Percentiles rank a stretch among this genome's conserved stretches.
These are phyloP conservation scores for Gallinago media DNA, from an alignment of 2,113 vertebrate species.

Conservation along the genomic window DNA sequence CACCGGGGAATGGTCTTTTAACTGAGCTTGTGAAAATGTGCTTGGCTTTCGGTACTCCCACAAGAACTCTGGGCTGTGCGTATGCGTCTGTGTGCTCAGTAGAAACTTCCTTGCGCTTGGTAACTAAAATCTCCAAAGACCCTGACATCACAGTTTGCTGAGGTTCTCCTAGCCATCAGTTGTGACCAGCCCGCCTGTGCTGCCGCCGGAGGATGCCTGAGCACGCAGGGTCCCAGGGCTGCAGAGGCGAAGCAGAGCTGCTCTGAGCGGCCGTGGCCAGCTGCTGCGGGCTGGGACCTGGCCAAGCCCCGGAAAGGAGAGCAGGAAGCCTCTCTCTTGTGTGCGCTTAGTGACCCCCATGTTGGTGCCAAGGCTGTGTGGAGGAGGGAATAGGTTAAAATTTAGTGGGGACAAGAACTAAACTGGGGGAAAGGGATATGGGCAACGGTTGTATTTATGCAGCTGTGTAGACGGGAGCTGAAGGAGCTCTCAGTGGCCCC, in stretches of 20 bases:
- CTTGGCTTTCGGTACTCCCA: neutral
- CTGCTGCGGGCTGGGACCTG: neutral
- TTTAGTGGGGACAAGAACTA: neutral
- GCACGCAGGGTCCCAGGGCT: neutral
- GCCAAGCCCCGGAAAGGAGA: neutral
- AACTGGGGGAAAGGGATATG: neutral
- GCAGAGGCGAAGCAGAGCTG: neutral
- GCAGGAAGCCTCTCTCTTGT: conserved; percentile 7
- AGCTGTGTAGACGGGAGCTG: neutral
- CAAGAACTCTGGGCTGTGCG: neutral
- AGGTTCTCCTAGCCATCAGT: neutral
- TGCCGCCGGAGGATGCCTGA: neutral
- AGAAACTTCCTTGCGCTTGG: neutral
- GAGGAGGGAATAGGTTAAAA: neutral
- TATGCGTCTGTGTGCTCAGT: neutral
- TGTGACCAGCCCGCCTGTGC: neutral
- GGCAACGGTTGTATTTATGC: neutral
- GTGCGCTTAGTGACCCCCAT: neutral
- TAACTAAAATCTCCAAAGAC: neutral
- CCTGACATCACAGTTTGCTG: neutral
- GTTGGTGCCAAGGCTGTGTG: neutral
- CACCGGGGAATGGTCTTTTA: neutral
- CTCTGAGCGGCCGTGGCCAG: neutral
- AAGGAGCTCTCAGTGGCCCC: neutral
- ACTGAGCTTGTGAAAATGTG: neutral